Evolutionary conservation across 2,113 vertebrate species (phyloP).

Genomic region (Nerophis ophidion): DNA sequence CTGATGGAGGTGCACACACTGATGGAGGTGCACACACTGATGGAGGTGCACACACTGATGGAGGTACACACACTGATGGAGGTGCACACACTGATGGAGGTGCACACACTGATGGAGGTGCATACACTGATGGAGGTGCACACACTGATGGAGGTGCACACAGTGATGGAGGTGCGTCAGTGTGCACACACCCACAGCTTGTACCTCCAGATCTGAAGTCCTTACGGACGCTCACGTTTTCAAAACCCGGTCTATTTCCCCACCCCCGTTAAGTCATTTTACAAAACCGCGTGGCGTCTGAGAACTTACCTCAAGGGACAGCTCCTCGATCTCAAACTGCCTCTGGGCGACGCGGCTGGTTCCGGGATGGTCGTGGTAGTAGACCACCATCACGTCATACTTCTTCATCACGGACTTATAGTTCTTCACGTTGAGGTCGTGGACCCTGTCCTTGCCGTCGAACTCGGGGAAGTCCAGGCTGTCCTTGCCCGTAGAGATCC

Average conservation of each 20-base stretch:
- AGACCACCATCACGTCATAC: conserved; percentile 83
- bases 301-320: conserved; percentile 81
- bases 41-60: no score
- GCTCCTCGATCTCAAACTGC: conserved; percentile 85
- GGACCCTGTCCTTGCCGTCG: conserved; percentile 84
- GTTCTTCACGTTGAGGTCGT: conserved; percentile 81
- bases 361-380: conserved; percentile 82
- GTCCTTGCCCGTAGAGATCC: conserved; percentile 65
- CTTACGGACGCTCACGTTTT: conserved; percentile 18
- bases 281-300: not conserved
- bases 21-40: no score
- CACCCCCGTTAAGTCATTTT: conserved; percentile 7
- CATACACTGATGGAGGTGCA: no score
- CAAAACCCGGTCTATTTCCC: conserved; percentile 33
- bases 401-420: conserved; percentile 85
- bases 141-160: no score
- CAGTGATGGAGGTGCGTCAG: conserved; percentile 1
- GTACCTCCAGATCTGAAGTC: conserved; percentile 10
- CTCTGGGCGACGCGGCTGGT: conserved; percentile 78
- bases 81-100: no score
- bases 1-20: no score
- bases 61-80: no score
- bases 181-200: not conserved
- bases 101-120: conserved; percentile 6
- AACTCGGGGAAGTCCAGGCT: conserved; percentile 82